phyloP scores from a whole-genome alignment of 2,888 invertebrate genomes.

The Philhelius pedissequus region DNA sequence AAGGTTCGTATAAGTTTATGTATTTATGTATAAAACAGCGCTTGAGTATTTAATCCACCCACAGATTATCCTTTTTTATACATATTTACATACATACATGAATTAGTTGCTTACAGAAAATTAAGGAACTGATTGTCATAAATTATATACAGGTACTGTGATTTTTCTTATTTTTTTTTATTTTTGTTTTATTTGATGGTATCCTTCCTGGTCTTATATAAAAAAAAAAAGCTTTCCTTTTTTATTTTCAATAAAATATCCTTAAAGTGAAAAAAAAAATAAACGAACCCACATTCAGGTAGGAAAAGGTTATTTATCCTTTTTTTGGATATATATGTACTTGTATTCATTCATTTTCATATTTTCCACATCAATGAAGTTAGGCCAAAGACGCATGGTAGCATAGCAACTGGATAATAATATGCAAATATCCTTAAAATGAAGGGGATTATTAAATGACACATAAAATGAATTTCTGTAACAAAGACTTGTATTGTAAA shows the following conservation, averaged over 20 bases:
- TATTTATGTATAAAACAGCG: neutral
- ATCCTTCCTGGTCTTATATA: neutral
- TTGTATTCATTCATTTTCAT: slow-evolving; percentile 29
- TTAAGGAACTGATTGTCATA: slow-evolving; percentile 48
- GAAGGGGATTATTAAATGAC: slow-evolving; percentile 6
- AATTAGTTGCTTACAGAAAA: neutral
- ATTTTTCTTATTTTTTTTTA: slow-evolving; percentile 8
- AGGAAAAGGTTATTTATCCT: neutral
- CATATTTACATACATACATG: no score
- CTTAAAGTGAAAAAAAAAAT: neutral
- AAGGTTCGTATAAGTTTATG: slow-evolving; percentile 73
- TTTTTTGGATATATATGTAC: no score
- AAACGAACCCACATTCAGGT: neutral
- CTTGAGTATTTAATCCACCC: slow-evolving; percentile 16
- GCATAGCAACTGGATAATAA: neutral
- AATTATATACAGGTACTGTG: slow-evolving; percentile 45
- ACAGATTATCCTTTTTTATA: neutral
- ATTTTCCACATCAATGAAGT: slow-evolving; percentile 19
- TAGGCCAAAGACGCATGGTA: slow-evolving; percentile 26
- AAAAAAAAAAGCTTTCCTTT: neutral
- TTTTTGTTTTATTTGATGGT: neutral
- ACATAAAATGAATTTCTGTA: neutral
- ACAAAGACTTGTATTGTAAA: neutral
- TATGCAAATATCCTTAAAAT: neutral
- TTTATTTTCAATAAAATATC: neutral